Base-by-base conservation (phyloP, 1,140 invertebrate genomes). In the Nautilus pompilius region DNA sequence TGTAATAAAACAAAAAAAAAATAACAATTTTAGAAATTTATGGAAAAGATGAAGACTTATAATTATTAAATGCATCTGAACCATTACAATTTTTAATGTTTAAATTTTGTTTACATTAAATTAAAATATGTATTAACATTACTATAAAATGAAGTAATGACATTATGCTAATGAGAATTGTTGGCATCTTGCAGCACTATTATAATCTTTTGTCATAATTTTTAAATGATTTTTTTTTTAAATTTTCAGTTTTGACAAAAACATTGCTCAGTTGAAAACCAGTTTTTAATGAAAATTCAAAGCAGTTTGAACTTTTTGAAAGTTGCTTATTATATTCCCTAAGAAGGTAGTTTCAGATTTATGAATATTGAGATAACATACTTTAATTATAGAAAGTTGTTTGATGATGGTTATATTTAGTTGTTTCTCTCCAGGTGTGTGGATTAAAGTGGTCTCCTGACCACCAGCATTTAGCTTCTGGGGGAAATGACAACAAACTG, bases 391-490 rank as follows among this genome's bases (percentile, higher is more conserved):
- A n/a, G n/a, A n/a, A n/a, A n/a, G n/a, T 10, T 57, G 56, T 46
- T 20, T 2, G 13, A 58, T 58, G 56, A n/a, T 57, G 20, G 4
- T 61, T 4, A 28, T 62, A 13, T 34, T 13, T 29, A 30, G n/a
- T n/a, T n/a, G 13, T 41, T 15, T 53, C 26, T 53, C 74, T 73
- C 55, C 63, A 87, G 87, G 88, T 91, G 46, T 99, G 98, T 85
- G 98, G 98, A 0, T 82, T 99, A 3, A 99, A 99, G 83, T 99
- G 97, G 98, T 99, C 97, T 15, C 97, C 97, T 0, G 97, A 99
- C 82, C 96, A 96, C 74, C 95, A 98, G 80, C 95, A 96, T 80
- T 84, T 99, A 32, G 98, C 98, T 0, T 98, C 95, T 5, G 97
- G 98, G 46, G 98, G 98, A 32, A 99, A 99, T 83, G 98, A 99